Evolutionary conservation across 2,797 vertebrate genomes (phyloP), one percentile per base, ranked within the genome.

Genomic region (Parambassis ranga): DNA sequence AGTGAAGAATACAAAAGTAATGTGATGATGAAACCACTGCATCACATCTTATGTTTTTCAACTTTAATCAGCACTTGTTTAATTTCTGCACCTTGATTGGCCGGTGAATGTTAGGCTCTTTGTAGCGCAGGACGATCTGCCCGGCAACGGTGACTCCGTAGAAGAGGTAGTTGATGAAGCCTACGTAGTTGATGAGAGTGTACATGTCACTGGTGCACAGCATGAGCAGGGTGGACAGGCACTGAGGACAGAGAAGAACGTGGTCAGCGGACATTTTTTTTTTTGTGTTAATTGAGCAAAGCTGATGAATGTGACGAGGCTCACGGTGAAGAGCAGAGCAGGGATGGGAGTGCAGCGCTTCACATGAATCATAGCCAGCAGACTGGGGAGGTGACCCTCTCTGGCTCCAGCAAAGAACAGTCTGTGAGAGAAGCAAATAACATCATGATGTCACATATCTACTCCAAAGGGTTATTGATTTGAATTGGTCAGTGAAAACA

Each of bases 141-240:
- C 96, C 96, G 1, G 96, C 95, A 1, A 98, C 90, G 2, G 96
- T 96, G 69, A 98, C 94, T 10, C 96, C 96, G 0, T 98, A 97
- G 87, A 97, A 97, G 83, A 98, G 93, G 92, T 98, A 97, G 92
- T 98, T 98, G 90, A 97, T 96, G 89, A 98, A 98, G 47, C 96
- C 96, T 65, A 98, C 96, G 0, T 98, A 97, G 91, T 95, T 97
- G 87, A 98, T 98, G 61, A 98, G 95, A 0, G 95, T 96, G 92
- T 98, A 97, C 84, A 97, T 98, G 90, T 98, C 96, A 7, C 95
- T 95, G 76, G 95, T 96, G 87, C 96, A 96, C 87, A 98, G 87
- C 96, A 98, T 97, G 19, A 98, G 91, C 71, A 98, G 88, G 2
- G 96, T 97, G 46, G 96, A 96, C 42, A 96, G 63, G 48, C 95